These are phyloP conservation scores for Steatornis caripensis DNA, from an alignment of 2,113 vertebrate species.

Conservation along the genomic window DNA sequence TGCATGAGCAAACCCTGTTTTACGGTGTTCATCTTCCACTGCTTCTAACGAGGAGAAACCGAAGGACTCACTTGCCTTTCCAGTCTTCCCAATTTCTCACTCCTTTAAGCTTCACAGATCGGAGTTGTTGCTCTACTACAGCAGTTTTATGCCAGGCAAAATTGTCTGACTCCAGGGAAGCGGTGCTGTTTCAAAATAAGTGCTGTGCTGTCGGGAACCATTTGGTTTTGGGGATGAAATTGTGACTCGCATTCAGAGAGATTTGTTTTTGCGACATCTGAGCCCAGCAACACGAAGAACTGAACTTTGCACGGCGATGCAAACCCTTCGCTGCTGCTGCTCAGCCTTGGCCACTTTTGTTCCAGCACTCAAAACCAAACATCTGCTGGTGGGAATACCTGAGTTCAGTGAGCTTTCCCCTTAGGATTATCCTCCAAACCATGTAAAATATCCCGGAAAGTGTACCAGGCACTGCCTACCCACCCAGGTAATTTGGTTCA, in stretches of 20 bases:
- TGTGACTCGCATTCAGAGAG: background rate
- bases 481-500: background rate
- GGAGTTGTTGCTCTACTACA: background rate
- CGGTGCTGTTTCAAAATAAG: background rate
- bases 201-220: fast-evolving
- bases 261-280: background rate
- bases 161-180: background rate
- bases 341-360: background rate
- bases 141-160: background rate
- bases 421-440: background rate
- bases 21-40: background rate
- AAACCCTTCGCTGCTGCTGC: background rate
- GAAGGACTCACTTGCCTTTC: background rate
- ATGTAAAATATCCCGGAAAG: background rate
- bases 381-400: background rate
- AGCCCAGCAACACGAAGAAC: fast-evolving
- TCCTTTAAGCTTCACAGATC: background rate
- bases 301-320: background rate
- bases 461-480: background rate
- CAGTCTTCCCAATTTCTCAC: background rate
- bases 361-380: background rate
- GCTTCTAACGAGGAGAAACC: background rate
- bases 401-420: background rate
- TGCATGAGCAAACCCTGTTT: fast-evolving
- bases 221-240: background rate